Conservation (phyloP, 1,140 invertebrate genomes). For the Ips typographus region DNA sequence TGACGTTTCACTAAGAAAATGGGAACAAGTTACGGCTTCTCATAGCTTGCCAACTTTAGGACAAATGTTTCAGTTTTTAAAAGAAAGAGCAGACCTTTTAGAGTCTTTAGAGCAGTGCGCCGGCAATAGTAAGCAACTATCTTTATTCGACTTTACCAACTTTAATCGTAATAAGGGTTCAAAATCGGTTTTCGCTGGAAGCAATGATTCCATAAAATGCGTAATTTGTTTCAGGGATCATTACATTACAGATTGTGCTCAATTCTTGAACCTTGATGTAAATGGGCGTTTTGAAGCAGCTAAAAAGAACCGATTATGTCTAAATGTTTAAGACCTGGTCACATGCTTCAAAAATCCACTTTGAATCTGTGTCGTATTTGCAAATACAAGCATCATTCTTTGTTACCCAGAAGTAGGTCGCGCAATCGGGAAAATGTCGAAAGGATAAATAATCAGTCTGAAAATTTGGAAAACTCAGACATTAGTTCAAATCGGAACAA, state of each 20-base stretch:
- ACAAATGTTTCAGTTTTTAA: not conserved
- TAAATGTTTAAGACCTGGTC: too few species aligned
- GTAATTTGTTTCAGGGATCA: not conserved
- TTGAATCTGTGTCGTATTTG: not conserved
- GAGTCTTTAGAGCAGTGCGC: too few species aligned
- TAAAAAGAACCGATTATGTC: too few species aligned
- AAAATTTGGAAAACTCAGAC: not conserved
- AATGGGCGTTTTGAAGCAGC: too few species aligned
- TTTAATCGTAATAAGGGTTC: not conserved
- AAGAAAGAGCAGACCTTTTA: not conserved
- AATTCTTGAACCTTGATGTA: too few species aligned
- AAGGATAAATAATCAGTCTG: not conserved
- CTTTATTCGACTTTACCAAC: too few species aligned
- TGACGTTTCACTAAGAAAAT: conserved; percentile 32
- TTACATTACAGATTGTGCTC: too few species aligned
- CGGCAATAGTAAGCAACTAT: too few species aligned
- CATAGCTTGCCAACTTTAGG: not conserved
- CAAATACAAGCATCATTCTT: not conserved
- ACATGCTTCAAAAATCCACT: too few species aligned
- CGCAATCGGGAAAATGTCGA: not conserved
- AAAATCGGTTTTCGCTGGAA: not conserved
- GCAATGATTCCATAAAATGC: not conserved
- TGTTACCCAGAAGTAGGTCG: not conserved
- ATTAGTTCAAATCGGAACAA: not conserved
- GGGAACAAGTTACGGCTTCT: conserved; percentile 21